A percentile compares a stretch with the other conserved stretches of the same genome.
Conservation (phyloP, 2,113 vertebrate genomes). For the Dipodomys merriami region DNA sequence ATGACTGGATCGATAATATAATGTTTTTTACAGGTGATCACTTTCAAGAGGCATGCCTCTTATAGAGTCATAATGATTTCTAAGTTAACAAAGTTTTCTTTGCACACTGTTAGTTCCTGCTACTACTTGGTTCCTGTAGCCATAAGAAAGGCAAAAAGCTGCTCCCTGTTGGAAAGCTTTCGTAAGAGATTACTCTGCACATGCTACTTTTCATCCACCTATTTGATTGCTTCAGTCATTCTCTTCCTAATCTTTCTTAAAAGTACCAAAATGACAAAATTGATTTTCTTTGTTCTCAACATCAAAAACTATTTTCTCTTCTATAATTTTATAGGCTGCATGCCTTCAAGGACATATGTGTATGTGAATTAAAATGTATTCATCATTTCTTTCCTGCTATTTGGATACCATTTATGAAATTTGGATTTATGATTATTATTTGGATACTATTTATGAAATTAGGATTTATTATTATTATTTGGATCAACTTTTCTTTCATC, state of each 20-base stretch:
- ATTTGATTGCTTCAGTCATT: constrained; percentile 28
- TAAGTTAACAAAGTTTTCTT: constrained; percentile 33
- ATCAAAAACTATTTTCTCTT: constrained; percentile 23
- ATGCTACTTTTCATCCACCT: background rate
- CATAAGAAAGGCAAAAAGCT: constrained; percentile 30
- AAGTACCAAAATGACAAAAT: background rate
- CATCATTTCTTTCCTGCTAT: too few relatives aligned
- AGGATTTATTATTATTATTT: background rate
- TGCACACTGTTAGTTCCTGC: background rate
- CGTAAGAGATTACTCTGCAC: background rate
- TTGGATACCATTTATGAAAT: background rate
- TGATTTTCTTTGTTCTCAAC: background rate
- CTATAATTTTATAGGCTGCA: background rate
- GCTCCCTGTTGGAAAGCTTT: background rate
- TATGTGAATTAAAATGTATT: too few relatives aligned
- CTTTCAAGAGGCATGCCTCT: background rate
- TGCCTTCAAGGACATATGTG: too few relatives aligned
- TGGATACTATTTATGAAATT: background rate
- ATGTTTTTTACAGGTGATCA: background rate
- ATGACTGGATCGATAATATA: background rate
- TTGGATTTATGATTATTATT: constrained; percentile 2
- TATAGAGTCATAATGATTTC: background rate
- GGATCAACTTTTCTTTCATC: constrained; percentile 5
- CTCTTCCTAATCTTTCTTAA: background rate
- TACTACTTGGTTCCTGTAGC: background rate